These are phyloP conservation scores for Hypomecis punctinalis DNA, from an alignment of 2,888 invertebrate species.

Conservation along the genomic window DNA sequence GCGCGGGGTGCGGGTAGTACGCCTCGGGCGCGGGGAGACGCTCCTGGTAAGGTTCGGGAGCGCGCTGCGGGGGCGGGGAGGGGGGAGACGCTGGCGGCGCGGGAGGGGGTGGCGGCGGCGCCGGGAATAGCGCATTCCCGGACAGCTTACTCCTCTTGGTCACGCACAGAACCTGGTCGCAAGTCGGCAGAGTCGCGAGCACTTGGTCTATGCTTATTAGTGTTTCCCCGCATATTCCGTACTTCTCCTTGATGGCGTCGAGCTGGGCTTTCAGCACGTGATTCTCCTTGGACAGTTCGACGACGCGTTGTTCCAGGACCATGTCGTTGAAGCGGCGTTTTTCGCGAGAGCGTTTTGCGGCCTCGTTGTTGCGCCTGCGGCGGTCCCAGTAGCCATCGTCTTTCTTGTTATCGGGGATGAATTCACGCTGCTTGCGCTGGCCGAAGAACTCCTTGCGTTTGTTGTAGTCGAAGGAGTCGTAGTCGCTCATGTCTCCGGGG, in stretches of 20 bases:
- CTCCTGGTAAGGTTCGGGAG: constrained; percentile 81
- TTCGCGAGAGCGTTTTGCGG: constrained; percentile 98
- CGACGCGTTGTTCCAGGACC: constrained; percentile 97
- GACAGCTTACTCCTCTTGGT: constrained; percentile 88
- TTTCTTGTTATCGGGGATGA: constrained; percentile 98
- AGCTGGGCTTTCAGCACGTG: constrained; percentile 96
- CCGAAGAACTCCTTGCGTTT: constrained; percentile 94
- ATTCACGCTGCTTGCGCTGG: constrained; percentile 97
- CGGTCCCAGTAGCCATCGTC: constrained; percentile 99
- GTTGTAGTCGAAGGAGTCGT: constrained; percentile 86
- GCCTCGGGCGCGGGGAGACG: constrained; percentile 77
- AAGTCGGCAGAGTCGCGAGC: constrained; percentile 92
- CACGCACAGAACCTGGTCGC: constrained; percentile 93
- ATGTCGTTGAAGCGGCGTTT: constrained; percentile 98
- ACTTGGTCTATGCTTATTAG: constrained; percentile 96
- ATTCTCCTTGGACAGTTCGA: constrained; percentile 97
- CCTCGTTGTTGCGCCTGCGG: constrained; percentile 97
- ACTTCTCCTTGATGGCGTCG: constrained; percentile 96
- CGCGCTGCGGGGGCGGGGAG: constrained; percentile 83
- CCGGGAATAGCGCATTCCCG: constrained; percentile 81
- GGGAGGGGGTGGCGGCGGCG: constrained; percentile 81
- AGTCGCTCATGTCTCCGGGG: constrained; percentile 66
- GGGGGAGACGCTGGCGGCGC: constrained; percentile 79
- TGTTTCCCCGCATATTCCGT: constrained; percentile 94
- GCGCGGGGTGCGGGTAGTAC: constrained; percentile 82